These are phyloP conservation scores for Delichon dasypus DNA, from an alignment of 2,797 vertebrate genomes.

Conservation along the genomic window DNA sequence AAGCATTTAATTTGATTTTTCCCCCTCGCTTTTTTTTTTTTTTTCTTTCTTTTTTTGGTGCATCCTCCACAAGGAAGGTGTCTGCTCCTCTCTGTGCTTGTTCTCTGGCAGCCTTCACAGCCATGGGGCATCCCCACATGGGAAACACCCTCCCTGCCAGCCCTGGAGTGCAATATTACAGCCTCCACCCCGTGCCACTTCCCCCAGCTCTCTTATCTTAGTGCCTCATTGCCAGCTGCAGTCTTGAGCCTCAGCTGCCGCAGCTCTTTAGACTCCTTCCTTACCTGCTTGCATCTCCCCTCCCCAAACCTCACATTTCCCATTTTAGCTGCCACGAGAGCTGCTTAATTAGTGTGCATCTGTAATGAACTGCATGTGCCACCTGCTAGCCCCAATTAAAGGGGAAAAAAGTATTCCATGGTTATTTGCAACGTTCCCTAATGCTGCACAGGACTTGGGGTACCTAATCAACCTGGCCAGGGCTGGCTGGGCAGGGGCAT, in stretches of 20 bases:
- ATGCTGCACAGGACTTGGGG: accelerated
- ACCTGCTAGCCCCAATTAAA: background rate
- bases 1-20: background rate
- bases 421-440: background rate
- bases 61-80: background rate
- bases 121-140: background rate
- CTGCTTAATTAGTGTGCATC: background rate
- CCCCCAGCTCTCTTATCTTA: background rate
- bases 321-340: background rate
- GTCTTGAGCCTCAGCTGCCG: background rate
- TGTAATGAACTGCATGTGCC: background rate
- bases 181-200: background rate
- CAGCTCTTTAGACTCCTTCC: background rate
- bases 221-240: background rate
- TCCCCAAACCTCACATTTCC: background rate
- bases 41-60: background rate
- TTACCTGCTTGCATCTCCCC: background rate
- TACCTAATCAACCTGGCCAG: background rate
- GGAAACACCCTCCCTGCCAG: background rate
- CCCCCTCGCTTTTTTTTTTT: accelerated
- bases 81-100: background rate
- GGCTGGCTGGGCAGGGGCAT: background rate
- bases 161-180: background rate
- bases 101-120: background rate
- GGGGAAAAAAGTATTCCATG: background rate